Evolutionary conservation across 2,797 vertebrate species (phyloP).

Genomic region (Bradypus variegatus): DNA sequence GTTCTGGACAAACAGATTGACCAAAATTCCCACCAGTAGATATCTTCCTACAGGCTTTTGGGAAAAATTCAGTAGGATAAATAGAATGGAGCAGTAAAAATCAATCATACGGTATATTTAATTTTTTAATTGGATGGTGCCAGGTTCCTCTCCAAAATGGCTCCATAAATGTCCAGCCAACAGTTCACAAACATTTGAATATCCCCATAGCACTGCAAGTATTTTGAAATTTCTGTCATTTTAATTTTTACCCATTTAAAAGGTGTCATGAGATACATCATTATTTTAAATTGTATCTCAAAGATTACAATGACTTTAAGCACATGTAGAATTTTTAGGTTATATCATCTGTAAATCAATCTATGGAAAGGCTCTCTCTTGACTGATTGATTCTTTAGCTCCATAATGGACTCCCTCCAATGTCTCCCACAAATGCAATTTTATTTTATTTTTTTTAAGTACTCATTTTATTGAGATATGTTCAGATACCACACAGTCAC

Average conservation of each 20-base stretch:
- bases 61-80: neutral
- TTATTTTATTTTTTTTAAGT: too few species aligned
- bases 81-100: too few species aligned
- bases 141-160: neutral
- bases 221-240: neutral
- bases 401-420: neutral
- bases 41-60: neutral
- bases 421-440: neutral
- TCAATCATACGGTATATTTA: neutral
- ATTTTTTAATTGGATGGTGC: neutral
- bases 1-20: neutral
- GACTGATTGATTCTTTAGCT: neutral
- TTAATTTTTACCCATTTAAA: neutral
- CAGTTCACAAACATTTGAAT: neutral
- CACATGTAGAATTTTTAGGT: neutral
- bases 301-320: neutral
- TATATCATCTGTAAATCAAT: neutral
- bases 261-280: neutral
- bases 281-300: neutral
- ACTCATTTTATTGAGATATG: too few species aligned
- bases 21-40: neutral
- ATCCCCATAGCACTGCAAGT: neutral
- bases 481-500: too few species aligned
- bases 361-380: neutral
- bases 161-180: neutral